These are phyloP conservation scores for Limulus polyphemus DNA, from an alignment of 2,888 invertebrate genomes.

Conservation along the genomic window DNA sequence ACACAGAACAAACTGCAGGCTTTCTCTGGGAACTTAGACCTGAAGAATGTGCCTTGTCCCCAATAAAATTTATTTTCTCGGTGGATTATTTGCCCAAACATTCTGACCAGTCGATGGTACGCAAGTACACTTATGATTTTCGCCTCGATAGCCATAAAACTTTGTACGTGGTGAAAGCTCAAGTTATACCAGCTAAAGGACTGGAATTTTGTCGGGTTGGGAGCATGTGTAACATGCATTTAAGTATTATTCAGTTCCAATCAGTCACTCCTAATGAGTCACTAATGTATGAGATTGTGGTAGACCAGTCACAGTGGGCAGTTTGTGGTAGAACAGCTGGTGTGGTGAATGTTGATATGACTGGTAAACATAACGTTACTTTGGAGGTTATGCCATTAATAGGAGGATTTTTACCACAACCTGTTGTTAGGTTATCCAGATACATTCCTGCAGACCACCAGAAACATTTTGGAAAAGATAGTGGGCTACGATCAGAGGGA, in stretches of 20 bases:
- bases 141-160: conserved; percentile 71
- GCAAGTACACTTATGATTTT: conserved; percentile 51
- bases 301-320: conserved; percentile 87
- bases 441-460: conserved; percentile 35
- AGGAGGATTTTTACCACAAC: conserved; percentile 76
- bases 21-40: conserved; percentile 67
- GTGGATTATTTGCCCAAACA: conserved; percentile 44
- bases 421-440: conserved; percentile 72
- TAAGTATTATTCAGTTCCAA: conserved; percentile 30
- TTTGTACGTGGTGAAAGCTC: conserved; percentile 62
- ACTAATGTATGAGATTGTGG: conserved; percentile 85
- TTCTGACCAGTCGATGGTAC: conserved; percentile 40
- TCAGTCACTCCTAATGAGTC: conserved; percentile 39
- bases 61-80: conserved; percentile 51
- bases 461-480: conserved; percentile 12
- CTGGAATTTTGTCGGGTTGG: conserved; percentile 78
- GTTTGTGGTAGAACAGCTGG: conserved; percentile 58
- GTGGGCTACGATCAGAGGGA: conserved; percentile 6
- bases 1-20: conserved; percentile 59
- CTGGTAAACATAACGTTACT: conserved; percentile 55
- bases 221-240: conserved; percentile 52
- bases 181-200: conserved; percentile 61
- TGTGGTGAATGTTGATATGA: conserved; percentile 55
- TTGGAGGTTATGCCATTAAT: conserved; percentile 87
- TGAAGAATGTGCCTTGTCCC: conserved; percentile 28